Percentiles rank a stretch among this genome's conserved stretches.
Evolutionary conservation across 35 echinoderm and acorn worm species (phyloP).

Genomic region (Chiridota heheva): DNA sequence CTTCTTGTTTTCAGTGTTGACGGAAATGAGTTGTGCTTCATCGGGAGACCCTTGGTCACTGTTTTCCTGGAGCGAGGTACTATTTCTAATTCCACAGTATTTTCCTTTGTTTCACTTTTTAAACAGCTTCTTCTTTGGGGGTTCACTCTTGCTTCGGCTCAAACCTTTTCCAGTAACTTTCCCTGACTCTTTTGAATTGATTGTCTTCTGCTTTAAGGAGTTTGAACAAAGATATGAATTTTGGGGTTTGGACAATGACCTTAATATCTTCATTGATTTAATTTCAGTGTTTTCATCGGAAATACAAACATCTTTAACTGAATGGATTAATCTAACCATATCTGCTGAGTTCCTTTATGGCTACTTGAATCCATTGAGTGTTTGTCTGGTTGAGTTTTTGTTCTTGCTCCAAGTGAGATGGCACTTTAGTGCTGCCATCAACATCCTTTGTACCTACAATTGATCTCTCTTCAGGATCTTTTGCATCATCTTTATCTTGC

Average conservation of each 20-base stretch:
- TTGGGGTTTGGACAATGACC: background rate
- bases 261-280: background rate
- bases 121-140: background rate
- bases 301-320: background rate
- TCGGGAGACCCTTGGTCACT: conserved; percentile 43
- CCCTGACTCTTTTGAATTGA: too few species aligned
- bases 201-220: background rate
- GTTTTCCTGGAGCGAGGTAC: conserved; percentile 22
- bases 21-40: conserved; percentile 80
- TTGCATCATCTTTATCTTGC: background rate
- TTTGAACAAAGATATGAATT: background rate
- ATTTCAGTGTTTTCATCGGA: background rate
- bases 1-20: conserved; percentile 64
- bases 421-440: background rate
- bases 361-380: too few species aligned
- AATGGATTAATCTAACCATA: too few species aligned
- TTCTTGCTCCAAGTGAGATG: too few species aligned
- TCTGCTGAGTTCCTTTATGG: too few species aligned
- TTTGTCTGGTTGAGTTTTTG: too few species aligned
- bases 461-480: background rate
- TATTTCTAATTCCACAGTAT: conserved; percentile 29
- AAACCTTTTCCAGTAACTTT: too few species aligned
- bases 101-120: background rate
- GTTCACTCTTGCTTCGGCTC: conserved; percentile 29
- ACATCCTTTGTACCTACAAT: background rate